Evolutionary conservation across 2,797 vertebrate species (phyloP), one percentile per base, ranked within the genome.

Genomic region (Manis crassicaudata): DNA sequence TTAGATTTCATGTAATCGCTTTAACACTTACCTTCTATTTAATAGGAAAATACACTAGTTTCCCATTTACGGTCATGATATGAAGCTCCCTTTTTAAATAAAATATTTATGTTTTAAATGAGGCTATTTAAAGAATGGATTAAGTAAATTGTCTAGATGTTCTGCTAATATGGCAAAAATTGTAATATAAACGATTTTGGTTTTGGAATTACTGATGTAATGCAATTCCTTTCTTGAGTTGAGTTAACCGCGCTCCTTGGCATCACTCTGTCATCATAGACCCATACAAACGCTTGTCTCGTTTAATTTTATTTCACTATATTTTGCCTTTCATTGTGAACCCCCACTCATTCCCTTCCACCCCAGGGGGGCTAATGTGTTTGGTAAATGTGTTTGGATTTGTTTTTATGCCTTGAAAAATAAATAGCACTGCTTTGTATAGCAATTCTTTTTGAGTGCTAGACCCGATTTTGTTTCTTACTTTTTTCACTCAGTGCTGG

Each of bases 381-480:
- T 56, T 83, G 58, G 46, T 50, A 88, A 85, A 76, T 85, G 46
- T 70, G 67, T 60, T 92, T 18, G 72, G 23, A 79, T 83, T 68
- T 16, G 27, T 84, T 43, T 84, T 43, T 63, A 37, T 88, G 56
- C 21, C 72, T 96, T 85, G 29, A 65, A 94, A 94, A 75, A 60
- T 56, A 89, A 88, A 80, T 37, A 80, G 67, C 40, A 43, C 62
- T 83, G 9, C n/a, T 93, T 62, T 52, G 13, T 12, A 40, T 14
- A 46, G 72, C 20, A 63, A 72, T 21, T 29, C 25, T 65, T 84
- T 67, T 58, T 40, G 46, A 46, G 46, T 58, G n/a, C 52, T 62
- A 65, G 27, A 91, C 60, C 21, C 32, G 11, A 35, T 80, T 83
- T 16, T 54, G 4, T 35, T 56, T 76, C 70, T 86, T 60, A 32